Percentiles rank a stretch among this genome's conserved stretches.
These are phyloP conservation scores for Silurus lanzhouensis DNA, from an alignment of 2,797 vertebrate species.

Conservation along the genomic window DNA sequence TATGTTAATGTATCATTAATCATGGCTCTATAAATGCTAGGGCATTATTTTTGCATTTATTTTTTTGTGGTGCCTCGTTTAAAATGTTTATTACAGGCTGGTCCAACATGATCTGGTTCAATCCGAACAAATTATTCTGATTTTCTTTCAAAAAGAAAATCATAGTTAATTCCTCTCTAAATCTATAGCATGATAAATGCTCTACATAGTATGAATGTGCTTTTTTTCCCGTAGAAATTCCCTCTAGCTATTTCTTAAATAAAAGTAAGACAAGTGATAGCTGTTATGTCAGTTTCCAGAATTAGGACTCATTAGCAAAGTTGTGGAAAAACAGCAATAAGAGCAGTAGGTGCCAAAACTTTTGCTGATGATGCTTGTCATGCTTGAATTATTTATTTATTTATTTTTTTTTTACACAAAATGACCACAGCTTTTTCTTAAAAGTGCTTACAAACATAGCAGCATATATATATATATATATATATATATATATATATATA, in stretches of 20 bases:
- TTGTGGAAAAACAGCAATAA: not conserved
- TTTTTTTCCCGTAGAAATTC: too few relatives aligned
- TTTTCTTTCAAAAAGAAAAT: too few relatives aligned
- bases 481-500: too few relatives aligned
- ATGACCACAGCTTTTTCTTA: not conserved
- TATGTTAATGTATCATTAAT: not conserved
- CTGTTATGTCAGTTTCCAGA: not conserved
- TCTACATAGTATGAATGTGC: too few relatives aligned
- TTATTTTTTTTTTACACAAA: not conserved
- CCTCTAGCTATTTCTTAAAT: not conserved
- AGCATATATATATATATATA: too few relatives aligned
- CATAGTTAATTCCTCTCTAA: too few relatives aligned
- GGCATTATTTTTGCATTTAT: not conserved
- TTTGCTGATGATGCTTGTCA: not conserved
- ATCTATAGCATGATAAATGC: too few relatives aligned
- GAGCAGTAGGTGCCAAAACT: not conserved
- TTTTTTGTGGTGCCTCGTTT: not conserved
- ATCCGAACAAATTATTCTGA: not conserved
- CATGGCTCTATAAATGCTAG: not conserved
- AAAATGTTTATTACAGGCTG: not conserved
- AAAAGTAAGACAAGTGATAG: not conserved
- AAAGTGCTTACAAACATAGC: too few relatives aligned
- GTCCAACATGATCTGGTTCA: not conserved
- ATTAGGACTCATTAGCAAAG: not conserved
- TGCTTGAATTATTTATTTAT: not conserved